phyloP scores from a whole-genome alignment of 2,113 vertebrate genomes.

The Hyaena hyaena region DNA sequence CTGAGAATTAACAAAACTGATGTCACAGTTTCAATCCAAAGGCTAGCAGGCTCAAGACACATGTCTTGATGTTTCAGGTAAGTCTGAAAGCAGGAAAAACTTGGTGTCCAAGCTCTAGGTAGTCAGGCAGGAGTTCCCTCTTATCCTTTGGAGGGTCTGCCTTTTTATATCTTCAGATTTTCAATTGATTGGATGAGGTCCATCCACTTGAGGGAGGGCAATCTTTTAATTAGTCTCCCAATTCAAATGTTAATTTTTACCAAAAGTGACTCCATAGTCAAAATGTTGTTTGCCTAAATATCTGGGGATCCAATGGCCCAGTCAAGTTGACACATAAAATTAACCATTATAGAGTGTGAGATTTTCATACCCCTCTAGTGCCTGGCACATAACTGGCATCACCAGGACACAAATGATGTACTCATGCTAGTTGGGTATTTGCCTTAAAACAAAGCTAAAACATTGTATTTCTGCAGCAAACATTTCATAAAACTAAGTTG shows the following conservation, averaged over 20 bases:
- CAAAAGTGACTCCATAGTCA: background rate
- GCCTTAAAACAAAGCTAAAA: background rate
- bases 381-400: background rate
- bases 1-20: background rate
- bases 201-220: background rate
- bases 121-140: background rate
- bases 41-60: background rate
- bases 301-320: too few relatives aligned
- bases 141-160: background rate
- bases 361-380: background rate
- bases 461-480: background rate
- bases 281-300: background rate
- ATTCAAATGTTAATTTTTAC: background rate
- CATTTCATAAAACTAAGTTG: background rate
- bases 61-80: background rate
- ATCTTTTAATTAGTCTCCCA: background rate
- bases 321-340: background rate
- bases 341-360: background rate
- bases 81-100: background rate
- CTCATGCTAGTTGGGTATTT: background rate
- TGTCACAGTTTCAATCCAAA: background rate
- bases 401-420: background rate
- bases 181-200: background rate
- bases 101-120: background rate
- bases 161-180: background rate